phyloP scores from a whole-genome alignment of 92 coral and sea anemone species.

The Zoanthus gigantus region DNA sequence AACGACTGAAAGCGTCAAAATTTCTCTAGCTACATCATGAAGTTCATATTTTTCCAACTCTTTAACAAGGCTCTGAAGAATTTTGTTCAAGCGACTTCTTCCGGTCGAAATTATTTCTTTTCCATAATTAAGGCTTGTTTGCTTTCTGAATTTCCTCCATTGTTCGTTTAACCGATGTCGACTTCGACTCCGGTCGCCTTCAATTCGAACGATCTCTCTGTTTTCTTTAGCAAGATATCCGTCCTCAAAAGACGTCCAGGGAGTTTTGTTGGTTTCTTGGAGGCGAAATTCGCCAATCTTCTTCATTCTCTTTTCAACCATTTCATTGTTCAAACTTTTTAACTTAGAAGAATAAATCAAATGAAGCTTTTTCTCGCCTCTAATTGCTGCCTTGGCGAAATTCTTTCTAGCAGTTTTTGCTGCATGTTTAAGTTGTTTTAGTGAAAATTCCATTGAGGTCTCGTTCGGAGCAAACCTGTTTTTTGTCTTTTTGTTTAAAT shows the following conservation, averaged over 20 bases:
- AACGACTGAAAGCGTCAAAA: not conserved
- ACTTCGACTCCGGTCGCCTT: constrained; percentile 33
- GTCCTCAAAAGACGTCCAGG: not conserved
- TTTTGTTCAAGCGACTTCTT: not conserved
- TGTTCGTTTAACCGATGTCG: constrained; percentile 36
- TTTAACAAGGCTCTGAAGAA: constrained; percentile 23
- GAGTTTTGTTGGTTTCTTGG: not conserved
- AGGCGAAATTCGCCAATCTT: not conserved
- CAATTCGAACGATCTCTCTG: constrained; percentile 13
- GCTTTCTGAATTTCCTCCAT: constrained; percentile 28
- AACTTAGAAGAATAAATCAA: constrained; percentile 1
- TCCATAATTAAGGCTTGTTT: not conserved
- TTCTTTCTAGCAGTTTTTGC: constrained; percentile 32
- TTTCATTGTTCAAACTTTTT: not conserved
- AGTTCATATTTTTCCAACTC: constrained; percentile 25
- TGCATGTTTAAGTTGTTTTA: not conserved
- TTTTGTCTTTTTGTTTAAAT: not conserved
- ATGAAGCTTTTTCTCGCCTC: constrained; percentile 26
- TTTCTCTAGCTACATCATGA: constrained; percentile 13
- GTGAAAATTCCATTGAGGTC: constrained; percentile 1
- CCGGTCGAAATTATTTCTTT: not conserved
- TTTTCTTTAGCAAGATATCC: constrained; percentile 28
- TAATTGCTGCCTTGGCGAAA: constrained; percentile 20
- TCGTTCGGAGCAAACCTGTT: not conserved
- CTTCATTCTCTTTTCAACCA: constrained; percentile 24